A percentile compares a stretch with the other conserved stretches of the same genome.
phyloP scores from a whole-genome alignment of 1,140 invertebrate genomes.

The Achroia grisella region DNA sequence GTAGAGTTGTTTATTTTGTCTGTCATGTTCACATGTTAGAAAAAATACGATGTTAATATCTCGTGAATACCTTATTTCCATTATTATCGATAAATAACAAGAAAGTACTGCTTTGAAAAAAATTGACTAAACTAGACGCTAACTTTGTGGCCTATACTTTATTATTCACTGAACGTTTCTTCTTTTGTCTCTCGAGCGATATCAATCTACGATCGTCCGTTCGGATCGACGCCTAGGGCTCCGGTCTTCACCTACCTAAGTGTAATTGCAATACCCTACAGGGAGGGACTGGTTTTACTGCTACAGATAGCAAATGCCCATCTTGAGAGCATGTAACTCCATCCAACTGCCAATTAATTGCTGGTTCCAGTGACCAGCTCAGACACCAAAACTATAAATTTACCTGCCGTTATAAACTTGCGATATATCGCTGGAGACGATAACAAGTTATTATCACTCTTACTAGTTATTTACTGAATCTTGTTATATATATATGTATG shows the following conservation, averaged over 20 bases:
- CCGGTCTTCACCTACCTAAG: constrained; percentile 24
- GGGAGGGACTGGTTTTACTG: constrained; percentile 30
- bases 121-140: no score
- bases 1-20: no score
- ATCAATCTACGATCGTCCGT: constrained; percentile 34
- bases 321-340: constrained; percentile 30
- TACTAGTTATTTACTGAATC: background rate
- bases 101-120: no score
- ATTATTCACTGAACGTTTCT: constrained; percentile 33
- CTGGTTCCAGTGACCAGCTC: constrained; percentile 18
- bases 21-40: no score
- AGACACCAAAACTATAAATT: constrained; percentile 34
- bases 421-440: constrained; percentile 16
- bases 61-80: no score
- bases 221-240: constrained; percentile 30
- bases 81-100: no score
- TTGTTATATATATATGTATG: background rate
- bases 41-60: no score
- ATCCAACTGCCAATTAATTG: constrained; percentile 47
- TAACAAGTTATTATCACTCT: constrained; percentile 12
- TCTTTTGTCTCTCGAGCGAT: constrained; percentile 31
- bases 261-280: constrained; percentile 44
- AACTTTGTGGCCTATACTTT: constrained; percentile 2
- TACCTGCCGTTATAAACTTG: constrained; percentile 13
- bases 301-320: constrained; percentile 37